Conservation (phyloP, 2,797 vertebrate species). For the Pangasius larnaudii region DNA sequence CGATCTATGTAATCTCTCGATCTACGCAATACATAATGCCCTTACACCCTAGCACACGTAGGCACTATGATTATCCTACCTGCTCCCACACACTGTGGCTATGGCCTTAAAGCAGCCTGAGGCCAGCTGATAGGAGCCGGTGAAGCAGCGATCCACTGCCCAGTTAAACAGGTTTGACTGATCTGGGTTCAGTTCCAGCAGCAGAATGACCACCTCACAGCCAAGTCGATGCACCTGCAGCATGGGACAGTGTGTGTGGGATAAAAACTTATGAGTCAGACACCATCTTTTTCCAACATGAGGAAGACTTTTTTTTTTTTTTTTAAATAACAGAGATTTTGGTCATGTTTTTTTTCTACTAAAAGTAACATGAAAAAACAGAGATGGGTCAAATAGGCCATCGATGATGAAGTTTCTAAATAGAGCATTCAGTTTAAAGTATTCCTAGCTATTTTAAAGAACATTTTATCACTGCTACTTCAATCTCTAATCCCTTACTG, state of each 20-base stretch:
- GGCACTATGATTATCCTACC: slow-evolving; percentile 71
- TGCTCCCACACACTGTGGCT: slow-evolving; percentile 96
- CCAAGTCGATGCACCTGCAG: slow-evolving; percentile 94
- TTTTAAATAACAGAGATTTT: neutral
- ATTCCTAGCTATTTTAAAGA: neutral
- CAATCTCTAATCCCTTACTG: neutral
- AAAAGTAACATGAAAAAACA: neutral
- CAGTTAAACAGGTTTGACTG: slow-evolving; percentile 98
- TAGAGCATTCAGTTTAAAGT: neutral
- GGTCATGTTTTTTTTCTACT: neutral
- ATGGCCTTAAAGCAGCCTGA: slow-evolving; percentile 99
- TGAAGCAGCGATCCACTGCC: slow-evolving; percentile 98
- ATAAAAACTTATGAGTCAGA: neutral
- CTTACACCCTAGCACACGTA: neutral
- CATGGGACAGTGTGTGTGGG: neutral
- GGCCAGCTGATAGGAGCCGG: slow-evolving; percentile 94
- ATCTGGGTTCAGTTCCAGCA: slow-evolving; percentile 95
- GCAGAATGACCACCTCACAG: slow-evolving; percentile 95
- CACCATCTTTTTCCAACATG: neutral
- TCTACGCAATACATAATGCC: neutral
- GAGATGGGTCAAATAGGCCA: neutral
- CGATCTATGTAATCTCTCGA: neutral
- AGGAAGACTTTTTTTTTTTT: neutral
- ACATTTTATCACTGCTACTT: neutral
- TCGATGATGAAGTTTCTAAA: neutral